phyloP scores from a whole-genome alignment of 1,140 invertebrate genomes.

The Spodoptera litura region DNA sequence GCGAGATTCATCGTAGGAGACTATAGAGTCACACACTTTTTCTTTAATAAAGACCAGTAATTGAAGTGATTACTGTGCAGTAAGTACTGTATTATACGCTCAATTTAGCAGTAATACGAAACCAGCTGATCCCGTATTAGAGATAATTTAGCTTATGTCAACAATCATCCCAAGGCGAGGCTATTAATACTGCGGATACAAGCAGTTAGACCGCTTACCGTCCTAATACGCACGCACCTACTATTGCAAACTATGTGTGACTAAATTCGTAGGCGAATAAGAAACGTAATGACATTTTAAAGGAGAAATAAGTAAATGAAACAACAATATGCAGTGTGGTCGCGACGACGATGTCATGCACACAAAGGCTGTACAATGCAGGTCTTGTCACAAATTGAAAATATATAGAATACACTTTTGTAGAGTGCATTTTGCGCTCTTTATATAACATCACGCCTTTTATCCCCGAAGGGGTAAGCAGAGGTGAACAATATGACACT shows the following conservation, averaged over 20 bases:
- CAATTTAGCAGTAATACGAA: constrained; percentile 2
- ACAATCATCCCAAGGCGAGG: neutral
- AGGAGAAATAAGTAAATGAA: neutral
- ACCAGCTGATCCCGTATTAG: constrained; percentile 1
- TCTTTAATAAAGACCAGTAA: neutral
- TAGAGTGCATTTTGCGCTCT: too few relatives aligned
- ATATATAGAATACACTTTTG: too few relatives aligned
- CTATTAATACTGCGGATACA: constrained; percentile 17
- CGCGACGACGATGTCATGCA: too few relatives aligned
- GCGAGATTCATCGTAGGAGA: neutral
- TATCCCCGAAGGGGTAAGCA: too few relatives aligned
- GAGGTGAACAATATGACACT: too few relatives aligned
- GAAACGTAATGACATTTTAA: neutral
- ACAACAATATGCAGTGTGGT: too few relatives aligned
- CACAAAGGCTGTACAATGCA: too few relatives aligned
- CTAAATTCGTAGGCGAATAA: neutral
- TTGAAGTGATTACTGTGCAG: neutral
- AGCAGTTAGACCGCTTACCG: constrained; percentile 12
- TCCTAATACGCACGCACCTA: constrained; percentile 7
- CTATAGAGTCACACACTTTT: neutral
- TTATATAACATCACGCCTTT: too few relatives aligned
- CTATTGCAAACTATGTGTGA: neutral
- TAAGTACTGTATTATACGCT: neutral
- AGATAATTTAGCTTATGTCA: constrained; percentile 22
- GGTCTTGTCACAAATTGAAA: too few relatives aligned